Base-by-base conservation (phyloP, 2,888 invertebrate species). In the Scaeva pyrastri region DNA sequence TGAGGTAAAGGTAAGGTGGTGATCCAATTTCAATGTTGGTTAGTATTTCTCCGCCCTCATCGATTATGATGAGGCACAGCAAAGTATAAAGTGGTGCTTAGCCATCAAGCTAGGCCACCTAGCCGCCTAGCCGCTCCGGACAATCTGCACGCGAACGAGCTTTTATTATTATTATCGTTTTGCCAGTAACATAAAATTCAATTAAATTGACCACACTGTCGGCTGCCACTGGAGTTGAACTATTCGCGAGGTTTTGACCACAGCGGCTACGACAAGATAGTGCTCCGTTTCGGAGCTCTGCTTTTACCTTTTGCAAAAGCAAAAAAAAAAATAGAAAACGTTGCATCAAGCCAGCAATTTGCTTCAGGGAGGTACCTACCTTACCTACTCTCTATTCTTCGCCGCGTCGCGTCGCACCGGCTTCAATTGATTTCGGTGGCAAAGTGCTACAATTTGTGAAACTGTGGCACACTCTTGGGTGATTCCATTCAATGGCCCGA, bases 351-450 rank as follows among this genome's bases (percentile, higher is more conserved):
- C n/a, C 50, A 66, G 23, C 56, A 72, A 77, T 81, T 82, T 64
- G 70, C 86, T 86, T 48, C 50, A 52, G 77, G 86, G 86, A 73
- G 86, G 73, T 45, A 43, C 5, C 5, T 31, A 31, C 31, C 8
- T n/a, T n/a, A n/a, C n/a, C n/a, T n/a, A n/a, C 31, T 31, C 31
- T 31, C 75, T 64, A 52, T 58, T 36, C 48, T 50, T 39, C 36
- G 52, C 70, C 56, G 14, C 62, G 60, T 19, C 7, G 16, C 48
- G 14, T 19, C 31, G 50, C 12, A 52, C 21, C 60, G 60, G 10
- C 76, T 85, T 72, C 66, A 81, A 85, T 81, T 74, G 86, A 82
- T 86, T 86, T 86, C 77, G 73, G 82, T 86, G 82, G 86, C 82
- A 86, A 77, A 82, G 70, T 43, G 82, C 64, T 77, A 58, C 81